Evolutionary conservation across 2,113 vertebrate species (phyloP).

Genomic region (Chiloscyllium plagiosum): DNA sequence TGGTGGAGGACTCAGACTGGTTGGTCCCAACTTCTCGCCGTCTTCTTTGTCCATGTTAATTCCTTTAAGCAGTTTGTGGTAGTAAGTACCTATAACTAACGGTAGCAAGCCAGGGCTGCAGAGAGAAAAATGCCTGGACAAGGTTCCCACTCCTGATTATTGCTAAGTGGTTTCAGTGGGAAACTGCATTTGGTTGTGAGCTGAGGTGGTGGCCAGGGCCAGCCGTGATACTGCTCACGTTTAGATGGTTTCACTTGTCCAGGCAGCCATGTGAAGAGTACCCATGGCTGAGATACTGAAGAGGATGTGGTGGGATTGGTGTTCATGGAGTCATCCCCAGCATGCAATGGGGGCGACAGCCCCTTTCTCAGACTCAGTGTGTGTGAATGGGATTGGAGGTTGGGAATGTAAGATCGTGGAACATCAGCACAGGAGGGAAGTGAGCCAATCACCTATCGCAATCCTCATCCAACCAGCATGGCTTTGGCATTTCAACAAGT

Average conservation of each 20-base stretch:
- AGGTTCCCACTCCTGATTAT: neutral
- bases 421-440: neutral
- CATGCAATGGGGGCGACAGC: neutral
- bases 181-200: neutral
- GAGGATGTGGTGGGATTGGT: neutral
- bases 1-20: neutral
- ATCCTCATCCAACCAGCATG: neutral
- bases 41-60: neutral
- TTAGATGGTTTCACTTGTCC: neutral
- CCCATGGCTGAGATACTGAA: neutral
- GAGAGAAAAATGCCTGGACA: neutral
- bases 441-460: neutral
- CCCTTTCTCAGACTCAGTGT: neutral
- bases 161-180: neutral
- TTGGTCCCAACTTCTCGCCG: neutral
- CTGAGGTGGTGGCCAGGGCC: neutral
- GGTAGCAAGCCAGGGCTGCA: neutral
- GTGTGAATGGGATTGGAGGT: neutral
- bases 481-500: neutral
- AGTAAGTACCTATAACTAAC: neutral
- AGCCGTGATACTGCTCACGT: neutral
- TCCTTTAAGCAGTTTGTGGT: neutral
- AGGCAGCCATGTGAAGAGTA: neutral
- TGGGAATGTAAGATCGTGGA: neutral
- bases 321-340: neutral